Conservation (phyloP, 2,888 invertebrate species). For the Choristoneura rosaceana region DNA sequence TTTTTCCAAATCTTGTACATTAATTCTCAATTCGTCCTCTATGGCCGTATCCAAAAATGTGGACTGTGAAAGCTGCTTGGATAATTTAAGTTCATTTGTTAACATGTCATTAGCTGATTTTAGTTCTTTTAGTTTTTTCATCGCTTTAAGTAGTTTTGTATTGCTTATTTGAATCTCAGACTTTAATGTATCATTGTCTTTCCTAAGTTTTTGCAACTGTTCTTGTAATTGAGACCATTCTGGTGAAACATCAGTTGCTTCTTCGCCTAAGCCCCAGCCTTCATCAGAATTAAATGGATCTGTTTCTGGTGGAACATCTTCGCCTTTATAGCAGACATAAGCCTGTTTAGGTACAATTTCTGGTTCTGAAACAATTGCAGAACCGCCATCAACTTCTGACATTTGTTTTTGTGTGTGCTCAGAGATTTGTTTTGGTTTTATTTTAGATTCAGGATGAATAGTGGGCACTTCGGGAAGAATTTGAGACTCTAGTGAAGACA, state of each 20-base stretch:
- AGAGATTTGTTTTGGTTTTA: slow-evolving; percentile 53
- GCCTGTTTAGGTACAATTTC: slow-evolving; percentile 82
- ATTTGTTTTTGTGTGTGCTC: slow-evolving; percentile 56
- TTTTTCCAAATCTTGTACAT: slow-evolving; percentile 88
- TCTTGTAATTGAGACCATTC: slow-evolving; percentile 85
- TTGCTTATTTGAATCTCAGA: slow-evolving; percentile 88
- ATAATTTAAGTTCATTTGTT: slow-evolving; percentile 81
- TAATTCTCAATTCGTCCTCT: slow-evolving; percentile 91
- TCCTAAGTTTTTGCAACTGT: slow-evolving; percentile 85
- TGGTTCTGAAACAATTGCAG: slow-evolving; percentile 60
- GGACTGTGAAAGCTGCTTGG: slow-evolving; percentile 81
- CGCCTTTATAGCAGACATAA: slow-evolving; percentile 79
- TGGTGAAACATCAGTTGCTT: slow-evolving; percentile 64
- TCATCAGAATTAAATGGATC: slow-evolving; percentile 80
- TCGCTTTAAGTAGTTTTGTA: slow-evolving; percentile 90
- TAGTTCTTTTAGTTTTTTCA: slow-evolving; percentile 94
- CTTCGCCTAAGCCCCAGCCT: slow-evolving; percentile 77
- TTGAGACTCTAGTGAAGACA: slow-evolving; percentile 73
- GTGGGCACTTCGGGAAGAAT: slow-evolving; percentile 63
- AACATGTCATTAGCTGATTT: slow-evolving; percentile 89
- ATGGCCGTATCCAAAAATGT: slow-evolving; percentile 91
- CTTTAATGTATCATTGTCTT: slow-evolving; percentile 84
- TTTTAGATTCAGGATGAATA: slow-evolving; percentile 49
- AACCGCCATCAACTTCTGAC: slow-evolving; percentile 41
- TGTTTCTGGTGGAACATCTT: slow-evolving; percentile 50